Conservation (phyloP, 2,797 vertebrate species). For the Pangasius mekongensis region DNA sequence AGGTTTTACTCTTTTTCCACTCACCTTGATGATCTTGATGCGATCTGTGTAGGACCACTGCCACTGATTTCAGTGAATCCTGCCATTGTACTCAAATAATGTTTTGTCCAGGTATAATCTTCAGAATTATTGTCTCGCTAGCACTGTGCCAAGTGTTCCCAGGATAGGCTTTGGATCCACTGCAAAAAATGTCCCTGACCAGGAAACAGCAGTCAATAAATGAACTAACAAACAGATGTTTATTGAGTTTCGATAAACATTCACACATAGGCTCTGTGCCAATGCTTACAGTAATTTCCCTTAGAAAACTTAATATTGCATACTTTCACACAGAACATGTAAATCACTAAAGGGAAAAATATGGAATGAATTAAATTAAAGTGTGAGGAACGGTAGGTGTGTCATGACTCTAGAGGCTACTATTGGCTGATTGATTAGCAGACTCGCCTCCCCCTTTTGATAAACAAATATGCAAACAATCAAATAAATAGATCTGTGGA, state of each 20-base stretch:
- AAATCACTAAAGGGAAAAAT: neutral
- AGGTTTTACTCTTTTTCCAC: no score
- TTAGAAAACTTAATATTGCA: neutral
- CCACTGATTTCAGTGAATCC: no score
- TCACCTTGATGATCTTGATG: no score
- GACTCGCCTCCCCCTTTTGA: neutral
- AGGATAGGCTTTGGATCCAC: neutral
- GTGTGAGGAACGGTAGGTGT: neutral
- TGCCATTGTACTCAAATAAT: no score
- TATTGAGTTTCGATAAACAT: neutral
- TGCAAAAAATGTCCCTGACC: neutral
- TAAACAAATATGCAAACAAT: neutral
- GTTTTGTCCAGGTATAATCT: no score
- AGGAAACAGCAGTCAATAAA: neutral
- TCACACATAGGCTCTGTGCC: neutral
- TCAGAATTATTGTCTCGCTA: neutral
- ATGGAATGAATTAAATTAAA: neutral
- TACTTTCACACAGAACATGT: neutral
- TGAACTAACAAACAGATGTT: neutral
- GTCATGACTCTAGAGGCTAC: neutral
- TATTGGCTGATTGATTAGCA: neutral
- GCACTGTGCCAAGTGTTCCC: neutral
- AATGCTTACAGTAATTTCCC: neutral
- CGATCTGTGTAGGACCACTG: no score
- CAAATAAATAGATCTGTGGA: neutral